phyloP scores from a whole-genome alignment of 2,113 vertebrate genomes.

The Ceuthmochares aereus region DNA sequence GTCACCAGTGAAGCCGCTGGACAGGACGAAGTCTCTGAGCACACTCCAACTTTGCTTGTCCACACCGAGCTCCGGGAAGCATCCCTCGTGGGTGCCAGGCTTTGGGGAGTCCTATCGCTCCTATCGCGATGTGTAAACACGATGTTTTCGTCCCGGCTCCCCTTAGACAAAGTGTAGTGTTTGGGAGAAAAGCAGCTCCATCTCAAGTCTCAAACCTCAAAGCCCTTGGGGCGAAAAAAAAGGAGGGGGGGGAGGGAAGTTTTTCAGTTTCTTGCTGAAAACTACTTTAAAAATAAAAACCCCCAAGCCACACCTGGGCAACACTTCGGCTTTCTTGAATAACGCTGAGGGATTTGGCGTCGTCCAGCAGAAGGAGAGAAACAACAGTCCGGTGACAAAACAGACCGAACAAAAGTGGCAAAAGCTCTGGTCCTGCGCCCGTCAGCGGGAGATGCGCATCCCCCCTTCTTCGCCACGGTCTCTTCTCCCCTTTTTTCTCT shows the following conservation, averaged over 20 bases:
- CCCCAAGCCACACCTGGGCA: conserved; percentile 27
- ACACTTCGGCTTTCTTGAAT: background rate
- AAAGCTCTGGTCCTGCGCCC: conserved; percentile 8
- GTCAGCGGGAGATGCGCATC: background rate
- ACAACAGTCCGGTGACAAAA: background rate
- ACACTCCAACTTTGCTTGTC: background rate
- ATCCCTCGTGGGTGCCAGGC: background rate
- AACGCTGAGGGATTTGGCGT: background rate
- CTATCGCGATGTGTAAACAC: background rate
- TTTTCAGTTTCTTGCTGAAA: conserved; percentile 18
- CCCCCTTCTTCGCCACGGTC: background rate
- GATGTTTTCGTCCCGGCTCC: conserved; percentile 1
- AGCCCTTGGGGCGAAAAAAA: background rate
- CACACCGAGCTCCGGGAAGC: conserved; percentile 3
- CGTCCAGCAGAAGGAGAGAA: background rate
- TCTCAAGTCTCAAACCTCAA: conserved; percentile 24
- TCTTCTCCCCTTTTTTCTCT: background rate
- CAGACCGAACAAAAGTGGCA: background rate
- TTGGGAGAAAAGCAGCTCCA: conserved; percentile 27
- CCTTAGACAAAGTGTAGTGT: conserved; percentile 33
- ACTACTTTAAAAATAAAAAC: background rate
- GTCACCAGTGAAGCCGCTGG: conserved; percentile 25
- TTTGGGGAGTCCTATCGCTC: background rate
- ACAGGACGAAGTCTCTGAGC: background rate
- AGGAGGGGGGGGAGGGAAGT: background rate